Percentiles rank a stretch among this genome's conserved stretches.
Evolutionary conservation across 1,140 invertebrate species (phyloP).

Genomic region (Achroia grisella): DNA sequence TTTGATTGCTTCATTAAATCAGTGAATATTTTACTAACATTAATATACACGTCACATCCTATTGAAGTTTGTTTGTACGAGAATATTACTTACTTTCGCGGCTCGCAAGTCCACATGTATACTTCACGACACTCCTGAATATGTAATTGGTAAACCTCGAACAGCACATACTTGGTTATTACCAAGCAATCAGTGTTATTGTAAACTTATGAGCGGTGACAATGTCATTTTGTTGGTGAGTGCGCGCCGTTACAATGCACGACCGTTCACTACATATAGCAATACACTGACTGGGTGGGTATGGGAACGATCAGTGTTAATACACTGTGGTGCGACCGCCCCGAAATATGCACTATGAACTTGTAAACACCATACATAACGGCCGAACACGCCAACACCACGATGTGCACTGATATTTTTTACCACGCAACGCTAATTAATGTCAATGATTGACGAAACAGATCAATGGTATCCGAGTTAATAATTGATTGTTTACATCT

Average conservation of each 20-base stretch:
- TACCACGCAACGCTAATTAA: slow-evolving; percentile 47
- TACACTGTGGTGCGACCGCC: slow-evolving; percentile 19
- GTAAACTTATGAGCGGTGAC: slow-evolving; percentile 7
- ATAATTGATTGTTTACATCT: slow-evolving; percentile 25
- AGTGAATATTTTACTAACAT: no score
- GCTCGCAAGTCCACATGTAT: slow-evolving; percentile 63
- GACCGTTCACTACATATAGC: slow-evolving; percentile 51
- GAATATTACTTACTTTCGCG: slow-evolving; percentile 58
- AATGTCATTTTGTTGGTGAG: slow-evolving; percentile 49
- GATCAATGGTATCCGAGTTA: slow-evolving; percentile 35
- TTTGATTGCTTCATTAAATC: no score
- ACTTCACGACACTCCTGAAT: slow-evolving; percentile 61
- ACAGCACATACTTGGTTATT: slow-evolving; percentile 48
- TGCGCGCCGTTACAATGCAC: slow-evolving; percentile 41
- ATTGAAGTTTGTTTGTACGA: no score
- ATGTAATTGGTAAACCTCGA: slow-evolving; percentile 55
- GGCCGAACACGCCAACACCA: slow-evolving; percentile 26
- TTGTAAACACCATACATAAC: slow-evolving; percentile 31
- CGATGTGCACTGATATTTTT: slow-evolving; percentile 49
- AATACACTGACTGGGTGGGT: slow-evolving; percentile 34
- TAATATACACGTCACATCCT: no score
- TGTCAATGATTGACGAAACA: slow-evolving; percentile 54
- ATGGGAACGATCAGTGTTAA: slow-evolving; percentile 6
- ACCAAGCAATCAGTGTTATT: background rate
- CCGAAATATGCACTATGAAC: slow-evolving; percentile 37